Evolutionary conservation across 2,797 vertebrate species (phyloP).

Genomic region (Halcyon leucocephala): DNA sequence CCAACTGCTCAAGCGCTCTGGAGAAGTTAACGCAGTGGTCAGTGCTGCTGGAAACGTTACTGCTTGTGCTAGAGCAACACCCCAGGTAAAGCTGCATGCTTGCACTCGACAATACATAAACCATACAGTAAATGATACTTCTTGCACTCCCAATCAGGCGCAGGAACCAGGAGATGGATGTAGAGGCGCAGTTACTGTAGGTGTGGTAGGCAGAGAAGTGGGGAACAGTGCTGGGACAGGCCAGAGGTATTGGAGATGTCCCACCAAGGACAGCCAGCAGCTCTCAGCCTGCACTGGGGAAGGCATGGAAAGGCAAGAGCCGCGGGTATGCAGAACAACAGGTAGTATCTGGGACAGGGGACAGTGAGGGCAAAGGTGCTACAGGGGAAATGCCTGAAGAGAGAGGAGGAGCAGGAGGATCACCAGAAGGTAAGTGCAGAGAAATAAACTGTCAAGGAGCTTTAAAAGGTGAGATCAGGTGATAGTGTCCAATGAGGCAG

Average conservation of each 20-base stretch:
- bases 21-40: neutral
- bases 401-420: neutral
- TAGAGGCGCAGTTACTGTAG: neutral
- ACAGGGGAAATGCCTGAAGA: neutral
- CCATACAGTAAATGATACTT: neutral
- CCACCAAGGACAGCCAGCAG: neutral
- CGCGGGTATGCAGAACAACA: accelerated
- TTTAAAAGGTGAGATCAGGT: neutral
- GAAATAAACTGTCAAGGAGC: neutral
- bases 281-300: neutral
- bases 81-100: neutral
- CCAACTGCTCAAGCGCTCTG: neutral
- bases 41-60: neutral
- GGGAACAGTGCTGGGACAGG: accelerated
- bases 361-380: neutral
- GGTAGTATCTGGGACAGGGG: accelerated
- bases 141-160: neutral
- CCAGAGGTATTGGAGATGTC: neutral
- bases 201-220: neutral
- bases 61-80: neutral
- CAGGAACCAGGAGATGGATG: neutral
- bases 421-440: neutral
- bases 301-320: neutral
- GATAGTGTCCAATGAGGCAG: accelerated
- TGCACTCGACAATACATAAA: neutral